Conservation (phyloP, 1,140 invertebrate species). For the Lordiphosa collinella region DNA sequence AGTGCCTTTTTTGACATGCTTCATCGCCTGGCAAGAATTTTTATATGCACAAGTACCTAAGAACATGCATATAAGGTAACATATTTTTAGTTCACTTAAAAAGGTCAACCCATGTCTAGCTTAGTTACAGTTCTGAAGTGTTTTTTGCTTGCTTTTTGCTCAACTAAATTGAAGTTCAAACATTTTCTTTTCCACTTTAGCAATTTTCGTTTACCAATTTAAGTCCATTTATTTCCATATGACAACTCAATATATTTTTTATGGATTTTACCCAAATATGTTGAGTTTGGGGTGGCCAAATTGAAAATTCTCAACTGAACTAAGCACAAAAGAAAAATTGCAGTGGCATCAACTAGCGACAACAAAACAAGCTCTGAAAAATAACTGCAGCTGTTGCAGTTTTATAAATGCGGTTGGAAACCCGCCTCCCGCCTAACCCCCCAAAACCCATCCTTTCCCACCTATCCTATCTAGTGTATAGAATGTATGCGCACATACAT, state of each 20-base stretch:
- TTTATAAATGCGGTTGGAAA: constrained; percentile 63
- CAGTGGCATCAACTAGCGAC: constrained; percentile 29
- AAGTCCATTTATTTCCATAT: constrained; percentile 18
- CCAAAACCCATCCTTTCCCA: constrained; percentile 18
- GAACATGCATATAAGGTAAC: too few relatives aligned
- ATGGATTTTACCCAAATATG: constrained; percentile 30
- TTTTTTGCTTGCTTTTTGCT: too few relatives aligned
- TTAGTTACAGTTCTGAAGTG: too few relatives aligned
- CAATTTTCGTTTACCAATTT: constrained; percentile 15
- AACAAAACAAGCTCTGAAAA: constrained; percentile 63
- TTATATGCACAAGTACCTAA: not conserved
- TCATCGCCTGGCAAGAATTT: constrained; percentile 41
- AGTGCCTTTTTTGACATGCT: constrained; percentile 34
- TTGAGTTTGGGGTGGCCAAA: constrained; percentile 20
- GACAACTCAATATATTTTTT: constrained; percentile 24
- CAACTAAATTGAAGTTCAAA: too few relatives aligned
- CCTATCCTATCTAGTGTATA: constrained; percentile 14
- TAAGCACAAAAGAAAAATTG: constrained; percentile 13
- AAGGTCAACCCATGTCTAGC: not conserved
- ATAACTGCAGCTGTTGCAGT: constrained; percentile 76
- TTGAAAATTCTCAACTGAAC: constrained; percentile 12
- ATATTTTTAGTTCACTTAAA: not conserved
- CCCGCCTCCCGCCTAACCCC: not conserved
- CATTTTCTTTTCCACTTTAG: not conserved
- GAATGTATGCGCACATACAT: constrained; percentile 6